Conservation (phyloP, 53 echinoderm and acorn worm genomes). For the Paelopatides confundens region DNA sequence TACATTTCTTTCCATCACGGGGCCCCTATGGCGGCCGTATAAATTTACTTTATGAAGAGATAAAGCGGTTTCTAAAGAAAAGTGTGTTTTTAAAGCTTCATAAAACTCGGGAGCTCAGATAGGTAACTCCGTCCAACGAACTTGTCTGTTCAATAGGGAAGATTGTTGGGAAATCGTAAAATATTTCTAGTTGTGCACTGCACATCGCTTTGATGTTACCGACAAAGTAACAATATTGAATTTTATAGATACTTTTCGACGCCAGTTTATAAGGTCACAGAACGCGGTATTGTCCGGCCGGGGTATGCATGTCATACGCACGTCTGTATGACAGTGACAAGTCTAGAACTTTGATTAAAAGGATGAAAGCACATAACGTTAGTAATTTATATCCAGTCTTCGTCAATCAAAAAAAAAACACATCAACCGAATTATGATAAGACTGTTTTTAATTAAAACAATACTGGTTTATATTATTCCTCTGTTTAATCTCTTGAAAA, state of each 20-base stretch:
- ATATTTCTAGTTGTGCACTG: slow-evolving; percentile 11
- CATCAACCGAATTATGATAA: too few species aligned
- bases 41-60: slow-evolving; percentile 39
- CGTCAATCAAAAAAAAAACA: too few species aligned
- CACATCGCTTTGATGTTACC: slow-evolving; percentile 9
- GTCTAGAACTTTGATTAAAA: background rate
- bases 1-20: background rate
- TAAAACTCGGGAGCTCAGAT: background rate
- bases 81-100: slow-evolving; percentile 43
- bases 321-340: background rate
- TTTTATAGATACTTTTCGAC: slow-evolving; percentile 40
- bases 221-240: slow-evolving; percentile 39
- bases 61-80: slow-evolving; percentile 29
- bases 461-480: too few species aligned
- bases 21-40: slow-evolving; percentile 20
- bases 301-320: background rate
- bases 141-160: slow-evolving; percentile 18
- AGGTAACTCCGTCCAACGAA: slow-evolving; percentile 3
- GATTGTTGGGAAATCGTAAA: slow-evolving; percentile 43
- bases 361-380: too few species aligned
- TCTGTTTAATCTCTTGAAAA: too few species aligned
- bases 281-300: background rate
- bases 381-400: too few species aligned
- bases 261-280: slow-evolving; percentile 30
- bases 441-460: too few species aligned